These are phyloP conservation scores for Ictalurus furcatus DNA, from an alignment of 2,113 vertebrate species.

Conservation along the genomic window DNA sequence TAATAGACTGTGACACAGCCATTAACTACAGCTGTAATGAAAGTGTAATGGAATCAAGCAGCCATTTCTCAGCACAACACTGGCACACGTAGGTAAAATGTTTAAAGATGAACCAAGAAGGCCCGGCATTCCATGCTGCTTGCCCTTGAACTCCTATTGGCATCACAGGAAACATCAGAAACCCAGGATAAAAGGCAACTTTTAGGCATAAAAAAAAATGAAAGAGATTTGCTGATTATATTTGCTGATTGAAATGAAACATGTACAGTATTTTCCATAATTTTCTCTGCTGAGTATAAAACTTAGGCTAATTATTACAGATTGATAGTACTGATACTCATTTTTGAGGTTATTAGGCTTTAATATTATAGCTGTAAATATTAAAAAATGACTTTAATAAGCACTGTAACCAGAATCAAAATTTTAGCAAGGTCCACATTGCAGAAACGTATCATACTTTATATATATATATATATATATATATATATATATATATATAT, in stretches of 20 bases:
- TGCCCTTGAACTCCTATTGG: slow-evolving; percentile 66
- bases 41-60: slow-evolving; percentile 78
- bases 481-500: too few species aligned
- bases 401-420: not conserved
- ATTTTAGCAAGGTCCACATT: not conserved
- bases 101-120: slow-evolving; percentile 64
- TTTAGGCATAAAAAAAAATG: slow-evolving; percentile 28
- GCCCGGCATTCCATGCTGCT: not conserved
- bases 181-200: slow-evolving; percentile 14
- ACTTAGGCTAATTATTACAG: slow-evolving; percentile 62
- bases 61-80: slow-evolving; percentile 63
- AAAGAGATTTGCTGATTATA: slow-evolving; percentile 61
- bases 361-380: slow-evolving; percentile 18
- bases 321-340: slow-evolving; percentile 41
- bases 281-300: slow-evolving; percentile 59
- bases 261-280: slow-evolving; percentile 7
- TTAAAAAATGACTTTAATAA: slow-evolving; percentile 40
- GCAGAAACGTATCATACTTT: too few species aligned
- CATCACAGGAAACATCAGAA: slow-evolving; percentile 61
- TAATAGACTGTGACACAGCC: slow-evolving; percentile 81
- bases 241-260: slow-evolving; percentile 52
- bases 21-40: slow-evolving; percentile 80
- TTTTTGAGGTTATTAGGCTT: slow-evolving; percentile 28
- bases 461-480: not conserved
- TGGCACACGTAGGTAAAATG: slow-evolving; percentile 69